phyloP scores from a whole-genome alignment of 2,113 vertebrate genomes.

The Hiodon alosoides region DNA sequence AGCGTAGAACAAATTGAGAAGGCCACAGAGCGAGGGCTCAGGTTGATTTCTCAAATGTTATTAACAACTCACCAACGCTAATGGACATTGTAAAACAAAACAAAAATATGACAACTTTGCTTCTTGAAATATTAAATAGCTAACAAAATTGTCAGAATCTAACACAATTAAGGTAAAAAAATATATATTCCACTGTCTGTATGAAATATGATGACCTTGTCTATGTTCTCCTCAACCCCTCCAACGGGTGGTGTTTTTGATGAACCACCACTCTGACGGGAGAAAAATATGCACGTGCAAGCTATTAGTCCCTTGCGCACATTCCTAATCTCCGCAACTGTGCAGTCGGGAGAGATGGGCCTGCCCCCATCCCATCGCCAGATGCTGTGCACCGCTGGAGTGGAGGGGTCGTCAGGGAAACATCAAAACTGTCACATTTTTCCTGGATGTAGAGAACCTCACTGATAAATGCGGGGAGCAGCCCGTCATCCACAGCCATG shows the following conservation, averaged over 20 bases:
- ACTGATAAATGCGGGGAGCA: too few relatives aligned
- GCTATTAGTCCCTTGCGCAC: constrained; percentile 2
- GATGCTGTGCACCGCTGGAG: constrained; percentile 4
- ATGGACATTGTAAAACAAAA: background rate
- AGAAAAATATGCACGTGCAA: background rate
- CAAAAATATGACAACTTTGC: background rate
- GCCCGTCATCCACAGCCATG: too few relatives aligned
- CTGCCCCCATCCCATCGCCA: background rate
- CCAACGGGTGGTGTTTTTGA: background rate
- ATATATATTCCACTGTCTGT: background rate
- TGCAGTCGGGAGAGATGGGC: background rate
- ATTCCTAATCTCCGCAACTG: background rate
- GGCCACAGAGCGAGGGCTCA: too few relatives aligned
- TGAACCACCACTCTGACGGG: background rate
- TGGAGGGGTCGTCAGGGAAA: background rate
- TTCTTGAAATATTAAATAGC: background rate
- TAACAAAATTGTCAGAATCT: too few relatives aligned
- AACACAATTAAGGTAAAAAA: too few relatives aligned
- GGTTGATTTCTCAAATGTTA: too few relatives aligned
- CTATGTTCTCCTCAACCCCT: background rate
- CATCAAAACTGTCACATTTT: too few relatives aligned
- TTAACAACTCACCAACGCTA: too few relatives aligned
- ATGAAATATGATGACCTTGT: background rate
- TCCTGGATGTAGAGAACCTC: too few relatives aligned
- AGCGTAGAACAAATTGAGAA: too few relatives aligned